Evolutionary conservation across 2,888 invertebrate genomes (phyloP).

Genomic region (Archaeoteleia sp.): DNA sequence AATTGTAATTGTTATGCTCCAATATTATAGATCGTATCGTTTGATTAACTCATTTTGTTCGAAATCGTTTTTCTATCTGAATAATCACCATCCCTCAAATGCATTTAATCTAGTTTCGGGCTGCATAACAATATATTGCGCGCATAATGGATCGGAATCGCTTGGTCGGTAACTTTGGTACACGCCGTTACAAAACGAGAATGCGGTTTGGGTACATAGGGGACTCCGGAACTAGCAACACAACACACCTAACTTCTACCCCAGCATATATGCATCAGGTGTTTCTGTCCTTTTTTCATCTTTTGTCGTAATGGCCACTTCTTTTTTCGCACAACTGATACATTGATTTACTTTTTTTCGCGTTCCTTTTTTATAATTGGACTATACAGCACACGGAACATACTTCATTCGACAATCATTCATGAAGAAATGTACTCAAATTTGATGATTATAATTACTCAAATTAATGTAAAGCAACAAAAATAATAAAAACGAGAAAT

Average conservation of each 20-base stretch:
- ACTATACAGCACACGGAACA: too few relatives aligned
- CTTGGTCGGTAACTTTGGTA: slow-evolving; percentile 37
- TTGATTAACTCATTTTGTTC: not conserved
- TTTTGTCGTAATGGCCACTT: slow-evolving; percentile 2
- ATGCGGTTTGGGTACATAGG: slow-evolving; percentile 49
- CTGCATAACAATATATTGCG: slow-evolving; percentile 21
- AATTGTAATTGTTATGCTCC: too few relatives aligned
- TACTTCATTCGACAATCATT: too few relatives aligned
- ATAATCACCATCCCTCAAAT: not conserved
- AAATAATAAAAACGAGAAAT: too few relatives aligned
- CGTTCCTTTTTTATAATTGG: not conserved
- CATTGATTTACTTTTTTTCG: not conserved
- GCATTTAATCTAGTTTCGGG: slow-evolving; percentile 4
- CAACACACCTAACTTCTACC: slow-evolving; percentile 47
- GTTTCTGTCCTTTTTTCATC: slow-evolving; percentile 19
- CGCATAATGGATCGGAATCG: slow-evolving; percentile 41
- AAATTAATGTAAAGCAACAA: too few relatives aligned
- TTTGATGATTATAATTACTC: too few relatives aligned
- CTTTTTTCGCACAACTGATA: not conserved
- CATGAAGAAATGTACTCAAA: too few relatives aligned
- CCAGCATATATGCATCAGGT: slow-evolving; percentile 23
- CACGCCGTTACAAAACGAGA: slow-evolving; percentile 52
- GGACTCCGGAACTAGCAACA: slow-evolving; percentile 55
- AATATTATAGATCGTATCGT: too few relatives aligned
- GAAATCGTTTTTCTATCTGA: not conserved